A percentile compares a stretch with the other conserved stretches of the same genome.
These are phyloP conservation scores for Empidonax traillii DNA, from an alignment of 2,113 vertebrate species.

Conservation along the genomic window DNA sequence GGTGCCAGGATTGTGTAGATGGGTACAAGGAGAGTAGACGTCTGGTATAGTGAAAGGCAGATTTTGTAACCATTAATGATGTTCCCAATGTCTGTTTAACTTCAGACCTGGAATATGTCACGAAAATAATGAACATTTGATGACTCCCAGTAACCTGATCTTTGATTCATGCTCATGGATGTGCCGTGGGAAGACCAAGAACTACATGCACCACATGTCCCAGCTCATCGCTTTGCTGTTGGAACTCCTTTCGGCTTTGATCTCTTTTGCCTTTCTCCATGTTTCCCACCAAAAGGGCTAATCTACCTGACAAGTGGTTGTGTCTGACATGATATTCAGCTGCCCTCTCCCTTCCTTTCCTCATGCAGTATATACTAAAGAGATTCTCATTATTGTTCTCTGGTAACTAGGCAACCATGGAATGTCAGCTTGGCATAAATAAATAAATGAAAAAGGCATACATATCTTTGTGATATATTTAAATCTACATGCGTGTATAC, in stretches of 20 bases:
- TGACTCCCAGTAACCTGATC: background rate
- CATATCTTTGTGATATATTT: conserved; percentile 14
- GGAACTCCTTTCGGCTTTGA: background rate
- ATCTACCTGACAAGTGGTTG: background rate
- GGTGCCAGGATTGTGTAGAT: background rate
- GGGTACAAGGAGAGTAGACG: background rate
- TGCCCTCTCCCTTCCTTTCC: conserved; percentile 1
- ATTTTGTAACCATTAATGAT: background rate
- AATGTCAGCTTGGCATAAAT: conserved; percentile 65
- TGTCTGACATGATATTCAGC: conserved; percentile 6
- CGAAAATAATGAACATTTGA: background rate
- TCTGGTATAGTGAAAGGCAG: background rate
- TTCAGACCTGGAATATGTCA: background rate
- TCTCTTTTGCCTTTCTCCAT: background rate
- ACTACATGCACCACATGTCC: background rate
- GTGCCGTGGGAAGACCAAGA: background rate
- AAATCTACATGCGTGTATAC: background rate
- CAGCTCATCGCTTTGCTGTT: background rate
- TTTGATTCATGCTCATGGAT: background rate
- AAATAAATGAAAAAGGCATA: conserved; percentile 52
- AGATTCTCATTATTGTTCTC: conserved; percentile 65
- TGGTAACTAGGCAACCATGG: conserved; percentile 64
- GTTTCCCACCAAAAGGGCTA: conserved; percentile 5
- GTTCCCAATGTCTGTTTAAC: background rate
- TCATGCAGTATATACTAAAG: conserved; percentile 29